Base-by-base conservation (phyloP, 23 tunicate species). In the Ciona savignyi region DNA sequence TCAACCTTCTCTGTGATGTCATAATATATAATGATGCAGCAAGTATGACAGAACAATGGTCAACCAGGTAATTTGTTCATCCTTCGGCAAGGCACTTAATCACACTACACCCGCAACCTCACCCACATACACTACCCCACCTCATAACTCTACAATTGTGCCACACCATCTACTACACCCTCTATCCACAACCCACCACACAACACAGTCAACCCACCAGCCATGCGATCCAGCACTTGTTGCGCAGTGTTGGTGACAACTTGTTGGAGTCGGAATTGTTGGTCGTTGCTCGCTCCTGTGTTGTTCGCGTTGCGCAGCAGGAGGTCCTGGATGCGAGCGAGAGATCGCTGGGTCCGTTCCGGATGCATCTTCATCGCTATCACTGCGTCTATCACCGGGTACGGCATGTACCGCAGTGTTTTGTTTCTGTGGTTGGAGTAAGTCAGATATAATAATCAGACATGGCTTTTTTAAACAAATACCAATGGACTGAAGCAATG, bases 1-100 rank as follows among this genome's bases (percentile, higher is more conserved):
- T 83, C 97, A 48, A 81, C 86, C 75, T 90, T 90, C 32, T 84
- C 97, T 90, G 82, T 48, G 35, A 25, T n/a, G n/a, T n/a, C n/a
- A n/a, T n/a, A n/a, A n/a, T n/a, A n/a, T n/a, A n/a, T n/a, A n/a
- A n/a, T n/a, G n/a, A n/a, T n/a, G n/a, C n/a, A n/a, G n/a, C n/a
- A n/a, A n/a, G n/a, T n/a, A n/a, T n/a, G n/a, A n/a, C n/a, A n/a
- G n/a, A n/a, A n/a, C n/a, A n/a, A n/a, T n/a, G n/a, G n/a, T n/a
- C n/a, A n/a, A n/a, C n/a, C n/a, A n/a, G n/a, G n/a, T n/a, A n/a
- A n/a, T n/a, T n/a, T n/a, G n/a, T n/a, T n/a, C n/a, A n/a, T n/a
- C n/a, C n/a, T n/a, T n/a, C n/a, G n/a, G n/a, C n/a, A n/a, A n/a
- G n/a, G n/a, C n/a, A n/a, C n/a, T n/a, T n/a, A n/a, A n/a, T n/a